Conservation (phyloP, 2,888 invertebrate species). For the Drosophila robusta region DNA sequence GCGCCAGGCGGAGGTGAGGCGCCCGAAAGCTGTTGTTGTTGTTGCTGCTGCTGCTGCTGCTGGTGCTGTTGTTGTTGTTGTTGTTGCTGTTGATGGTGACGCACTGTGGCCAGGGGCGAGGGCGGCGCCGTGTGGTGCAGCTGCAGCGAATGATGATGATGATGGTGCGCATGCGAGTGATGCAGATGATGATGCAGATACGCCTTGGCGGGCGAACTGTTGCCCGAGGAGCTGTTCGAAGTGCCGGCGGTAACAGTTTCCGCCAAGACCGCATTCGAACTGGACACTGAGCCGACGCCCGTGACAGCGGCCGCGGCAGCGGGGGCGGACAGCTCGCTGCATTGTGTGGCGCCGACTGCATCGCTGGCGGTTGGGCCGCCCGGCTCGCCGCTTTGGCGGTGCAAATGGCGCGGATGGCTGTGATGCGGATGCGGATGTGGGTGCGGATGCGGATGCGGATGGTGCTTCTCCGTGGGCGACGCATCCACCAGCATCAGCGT, state of each 20-base stretch:
- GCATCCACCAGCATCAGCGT: constrained; percentile 80
- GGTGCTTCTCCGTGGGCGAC: constrained; percentile 44
- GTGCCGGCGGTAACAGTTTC: constrained; percentile 36
- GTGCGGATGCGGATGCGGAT: constrained; percentile 11
- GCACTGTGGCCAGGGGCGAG: constrained; percentile 64
- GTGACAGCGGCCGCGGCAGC: constrained; percentile 14
- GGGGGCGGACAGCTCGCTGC: constrained; percentile 3
- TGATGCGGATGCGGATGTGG: constrained; percentile 29
- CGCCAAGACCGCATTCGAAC: constrained; percentile 15
- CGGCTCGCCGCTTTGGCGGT: constrained; percentile 65
- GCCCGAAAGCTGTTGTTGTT: constrained; percentile 26
- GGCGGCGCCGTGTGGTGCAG: constrained; percentile 73
- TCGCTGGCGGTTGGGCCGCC: constrained; percentile 38
- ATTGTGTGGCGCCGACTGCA: constrained; percentile 11
- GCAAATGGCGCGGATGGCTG: constrained; percentile 35
- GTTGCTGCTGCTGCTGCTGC: constrained; percentile 40
- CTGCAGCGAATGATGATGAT: constrained; percentile 66
- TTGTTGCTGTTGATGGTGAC: constrained; percentile 67
- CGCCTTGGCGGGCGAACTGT: constrained; percentile 54
- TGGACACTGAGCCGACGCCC: background rate
- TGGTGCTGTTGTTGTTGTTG: constrained; percentile 49
- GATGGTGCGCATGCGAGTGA: constrained; percentile 55
- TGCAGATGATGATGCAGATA: constrained; percentile 69
- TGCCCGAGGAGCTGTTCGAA: constrained; percentile 55
- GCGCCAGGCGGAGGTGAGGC: constrained; percentile 39